Evolutionary conservation across 2,888 invertebrate genomes (phyloP).

Genomic region (Drosophila diplacantha): DNA sequence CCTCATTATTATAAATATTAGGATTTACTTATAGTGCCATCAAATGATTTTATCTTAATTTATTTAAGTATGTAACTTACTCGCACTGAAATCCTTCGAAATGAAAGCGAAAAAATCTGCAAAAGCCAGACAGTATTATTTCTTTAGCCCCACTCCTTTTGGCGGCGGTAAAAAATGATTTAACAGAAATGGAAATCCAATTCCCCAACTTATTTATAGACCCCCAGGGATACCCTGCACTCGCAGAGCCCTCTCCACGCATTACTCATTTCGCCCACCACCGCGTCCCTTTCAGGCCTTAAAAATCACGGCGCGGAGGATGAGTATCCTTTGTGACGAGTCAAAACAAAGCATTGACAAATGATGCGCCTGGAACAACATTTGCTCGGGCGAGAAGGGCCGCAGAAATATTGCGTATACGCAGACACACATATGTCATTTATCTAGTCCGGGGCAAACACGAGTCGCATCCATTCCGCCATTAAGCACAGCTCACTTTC

Average conservation of each 20-base stretch:
- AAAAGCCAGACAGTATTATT: neutral
- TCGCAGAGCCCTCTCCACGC: constrained; percentile 11
- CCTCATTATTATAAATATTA: neutral
- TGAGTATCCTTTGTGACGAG: constrained; percentile 22
- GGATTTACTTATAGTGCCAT: too few species aligned
- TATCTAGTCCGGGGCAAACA: constrained; percentile 41
- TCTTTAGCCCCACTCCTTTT: neutral
- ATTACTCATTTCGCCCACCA: constrained; percentile 16
- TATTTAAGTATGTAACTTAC: neutral
- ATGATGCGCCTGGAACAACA: constrained; percentile 48
- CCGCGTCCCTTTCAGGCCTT: constrained; percentile 16
- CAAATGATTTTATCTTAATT: neutral
- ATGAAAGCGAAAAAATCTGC: neutral
- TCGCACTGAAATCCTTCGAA: neutral
- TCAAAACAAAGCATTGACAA: constrained; percentile 51
- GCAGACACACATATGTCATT: constrained; percentile 56
- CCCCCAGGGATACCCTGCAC: constrained; percentile 13
- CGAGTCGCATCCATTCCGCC: neutral
- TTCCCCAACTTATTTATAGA: constrained; percentile 17
- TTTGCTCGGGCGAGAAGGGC: constrained; percentile 30
- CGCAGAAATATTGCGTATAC: constrained; percentile 45
- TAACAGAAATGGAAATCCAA: constrained; percentile 9
- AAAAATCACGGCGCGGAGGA: constrained; percentile 38
- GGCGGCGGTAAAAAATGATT: constrained; percentile 10
- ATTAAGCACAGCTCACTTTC: constrained; percentile 1